These are phyloP conservation scores for Conops quadrifasciatus DNA, from an alignment of 2,888 invertebrate species.

Conservation along the genomic window DNA sequence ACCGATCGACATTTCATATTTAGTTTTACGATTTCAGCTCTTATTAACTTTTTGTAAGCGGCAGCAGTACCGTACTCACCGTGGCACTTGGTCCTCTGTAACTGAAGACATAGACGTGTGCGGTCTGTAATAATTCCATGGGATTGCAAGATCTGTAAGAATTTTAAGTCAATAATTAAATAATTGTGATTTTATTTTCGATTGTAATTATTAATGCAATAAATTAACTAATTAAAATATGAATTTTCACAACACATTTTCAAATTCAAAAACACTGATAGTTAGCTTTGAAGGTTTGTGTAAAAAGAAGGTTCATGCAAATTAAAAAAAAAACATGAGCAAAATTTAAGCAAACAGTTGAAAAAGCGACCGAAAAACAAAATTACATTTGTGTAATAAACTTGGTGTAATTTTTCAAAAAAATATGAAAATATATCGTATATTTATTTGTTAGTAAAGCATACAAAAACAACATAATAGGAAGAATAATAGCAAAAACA, in stretches of 20 bases:
- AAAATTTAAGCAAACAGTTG: background rate
- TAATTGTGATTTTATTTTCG: background rate
- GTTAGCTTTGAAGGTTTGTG: background rate
- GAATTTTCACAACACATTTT: background rate
- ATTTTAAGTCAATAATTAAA: background rate
- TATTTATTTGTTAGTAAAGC: too few relatives aligned
- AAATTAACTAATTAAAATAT: background rate
- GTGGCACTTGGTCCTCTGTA: constrained; percentile 61
- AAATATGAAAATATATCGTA: too few relatives aligned
- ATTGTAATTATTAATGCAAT: background rate
- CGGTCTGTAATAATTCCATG: constrained; percentile 63
- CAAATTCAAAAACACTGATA: background rate
- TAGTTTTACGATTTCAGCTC: too few relatives aligned
- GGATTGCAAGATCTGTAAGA: constrained; percentile 63
- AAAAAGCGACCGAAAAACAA: background rate
- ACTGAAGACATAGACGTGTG: constrained; percentile 60
- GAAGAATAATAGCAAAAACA: too few relatives aligned
- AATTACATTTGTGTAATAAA: too few relatives aligned
- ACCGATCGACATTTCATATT: too few relatives aligned
- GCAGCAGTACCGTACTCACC: constrained; percentile 51
- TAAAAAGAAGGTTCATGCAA: background rate
- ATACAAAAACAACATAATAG: too few relatives aligned
- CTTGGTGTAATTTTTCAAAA: too few relatives aligned
- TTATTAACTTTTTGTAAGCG: too few relatives aligned
- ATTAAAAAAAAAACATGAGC: too few relatives aligned